These are phyloP conservation scores for Ameiurus melas DNA, from an alignment of 2,113 vertebrate species.

Conservation along the genomic window DNA sequence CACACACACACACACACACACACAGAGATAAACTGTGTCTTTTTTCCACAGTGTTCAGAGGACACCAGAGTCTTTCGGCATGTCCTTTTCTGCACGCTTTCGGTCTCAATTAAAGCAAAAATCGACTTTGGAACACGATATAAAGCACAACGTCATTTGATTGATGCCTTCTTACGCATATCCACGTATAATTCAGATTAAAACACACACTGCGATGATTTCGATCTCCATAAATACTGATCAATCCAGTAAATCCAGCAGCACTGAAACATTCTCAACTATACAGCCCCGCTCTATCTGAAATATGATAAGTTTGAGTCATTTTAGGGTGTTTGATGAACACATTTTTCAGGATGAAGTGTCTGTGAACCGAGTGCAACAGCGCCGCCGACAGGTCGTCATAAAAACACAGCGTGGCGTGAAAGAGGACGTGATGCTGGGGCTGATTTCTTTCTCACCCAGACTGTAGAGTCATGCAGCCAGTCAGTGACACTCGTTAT, in stretches of 20 bases:
- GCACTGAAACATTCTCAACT: background rate
- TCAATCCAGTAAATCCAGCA: background rate
- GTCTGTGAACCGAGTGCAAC: background rate
- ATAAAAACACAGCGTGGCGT: background rate
- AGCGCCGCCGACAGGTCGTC: background rate
- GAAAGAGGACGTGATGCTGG: background rate
- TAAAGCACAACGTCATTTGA: background rate
- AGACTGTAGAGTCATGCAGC: background rate
- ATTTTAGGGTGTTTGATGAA: background rate
- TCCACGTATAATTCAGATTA: background rate
- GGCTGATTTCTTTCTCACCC: background rate
- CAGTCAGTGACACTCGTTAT: background rate
- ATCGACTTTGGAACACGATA: background rate
- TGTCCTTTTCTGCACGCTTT: background rate
- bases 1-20: constrained; percentile 10
- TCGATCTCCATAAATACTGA: background rate
- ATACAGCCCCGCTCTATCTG: background rate
- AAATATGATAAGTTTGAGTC: background rate
- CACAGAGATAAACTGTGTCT: background rate
- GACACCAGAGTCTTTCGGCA: background rate
- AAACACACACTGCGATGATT: background rate
- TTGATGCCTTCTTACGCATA: background rate
- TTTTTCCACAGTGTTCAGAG: background rate
- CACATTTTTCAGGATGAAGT: background rate
- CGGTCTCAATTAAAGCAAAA: background rate